Conservation (phyloP, 2,888 invertebrate species). For the Amiota minor region DNA sequence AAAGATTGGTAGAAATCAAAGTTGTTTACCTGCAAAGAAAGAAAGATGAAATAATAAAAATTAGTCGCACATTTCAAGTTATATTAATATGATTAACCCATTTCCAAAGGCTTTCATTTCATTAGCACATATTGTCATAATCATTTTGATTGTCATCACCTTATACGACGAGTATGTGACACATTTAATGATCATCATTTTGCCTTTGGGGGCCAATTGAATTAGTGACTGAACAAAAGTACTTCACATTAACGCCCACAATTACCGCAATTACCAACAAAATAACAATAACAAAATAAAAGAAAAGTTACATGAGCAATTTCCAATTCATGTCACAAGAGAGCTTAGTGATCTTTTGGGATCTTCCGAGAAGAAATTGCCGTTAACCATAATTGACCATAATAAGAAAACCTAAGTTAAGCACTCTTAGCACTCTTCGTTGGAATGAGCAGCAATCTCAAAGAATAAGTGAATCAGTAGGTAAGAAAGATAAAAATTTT, state of each 20-base stretch:
- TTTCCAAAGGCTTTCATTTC: too few relatives aligned
- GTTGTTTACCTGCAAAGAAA: too few relatives aligned
- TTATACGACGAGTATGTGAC: not conserved
- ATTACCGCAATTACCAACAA: constrained; percentile 36
- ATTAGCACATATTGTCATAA: too few relatives aligned
- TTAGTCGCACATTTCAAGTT: too few relatives aligned
- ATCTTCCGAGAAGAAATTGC: constrained; percentile 32
- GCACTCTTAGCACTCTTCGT: constrained; percentile 50
- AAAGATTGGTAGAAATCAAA: too few relatives aligned
- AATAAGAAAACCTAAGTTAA: constrained; percentile 56
- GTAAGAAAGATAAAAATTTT: not conserved
- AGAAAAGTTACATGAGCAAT: constrained; percentile 37
- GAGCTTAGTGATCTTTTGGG: not conserved
- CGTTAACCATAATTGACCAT: constrained; percentile 65
- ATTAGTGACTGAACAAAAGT: constrained; percentile 9
- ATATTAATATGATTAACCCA: too few relatives aligned
- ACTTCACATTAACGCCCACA: constrained; percentile 46
- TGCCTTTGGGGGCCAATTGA: not conserved
- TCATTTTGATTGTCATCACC: too few relatives aligned
- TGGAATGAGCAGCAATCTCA: not conserved
- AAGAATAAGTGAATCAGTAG: constrained; percentile 7
- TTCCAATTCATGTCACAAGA: constrained; percentile 43
- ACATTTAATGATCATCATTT: too few relatives aligned
- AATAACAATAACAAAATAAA: not conserved
- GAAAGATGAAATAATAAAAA: too few relatives aligned